Evolutionary conservation across 2,888 invertebrate genomes (phyloP).

Genomic region (Notodonta dromedarius): DNA sequence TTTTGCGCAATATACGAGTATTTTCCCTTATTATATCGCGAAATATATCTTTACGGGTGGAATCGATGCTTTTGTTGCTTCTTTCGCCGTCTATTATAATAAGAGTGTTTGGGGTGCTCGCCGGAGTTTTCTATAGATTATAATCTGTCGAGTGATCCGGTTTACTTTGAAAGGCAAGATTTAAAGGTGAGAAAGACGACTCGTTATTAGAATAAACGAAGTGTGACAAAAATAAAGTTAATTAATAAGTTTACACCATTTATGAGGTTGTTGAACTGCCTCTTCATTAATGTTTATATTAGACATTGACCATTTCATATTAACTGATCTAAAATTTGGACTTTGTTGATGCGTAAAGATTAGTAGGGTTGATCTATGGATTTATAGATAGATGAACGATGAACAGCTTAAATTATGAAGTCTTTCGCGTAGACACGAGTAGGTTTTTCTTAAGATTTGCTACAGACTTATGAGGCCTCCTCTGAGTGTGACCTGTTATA

Average conservation of each 20-base stretch:
- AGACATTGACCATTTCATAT: no score
- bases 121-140: constrained; percentile 20
- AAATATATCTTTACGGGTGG: constrained; percentile 47
- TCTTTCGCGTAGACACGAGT: no score
- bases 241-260: background rate
- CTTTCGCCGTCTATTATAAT: constrained; percentile 30
- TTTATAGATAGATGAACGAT: no score
- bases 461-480: no score
- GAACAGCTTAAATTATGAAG: no score
- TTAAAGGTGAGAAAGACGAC: background rate
- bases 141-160: constrained; percentile 14
- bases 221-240: background rate
- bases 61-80: constrained; percentile 43
- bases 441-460: no score
- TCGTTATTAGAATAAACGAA: background rate
- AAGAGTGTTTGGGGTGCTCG: constrained; percentile 18
- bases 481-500: no score
- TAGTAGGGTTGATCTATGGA: no score
- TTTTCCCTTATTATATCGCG: constrained; percentile 66
- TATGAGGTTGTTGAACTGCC: no score
- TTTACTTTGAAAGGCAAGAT: constrained; percentile 1
- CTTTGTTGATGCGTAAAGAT: no score
- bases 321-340: no score
- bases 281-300: no score
- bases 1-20: constrained; percentile 68